A percentile compares a stretch with the other conserved stretches of the same genome.
These are phyloP conservation scores for Dryobotodes eremita DNA, from an alignment of 2,888 invertebrate genomes.

Conservation along the genomic window DNA sequence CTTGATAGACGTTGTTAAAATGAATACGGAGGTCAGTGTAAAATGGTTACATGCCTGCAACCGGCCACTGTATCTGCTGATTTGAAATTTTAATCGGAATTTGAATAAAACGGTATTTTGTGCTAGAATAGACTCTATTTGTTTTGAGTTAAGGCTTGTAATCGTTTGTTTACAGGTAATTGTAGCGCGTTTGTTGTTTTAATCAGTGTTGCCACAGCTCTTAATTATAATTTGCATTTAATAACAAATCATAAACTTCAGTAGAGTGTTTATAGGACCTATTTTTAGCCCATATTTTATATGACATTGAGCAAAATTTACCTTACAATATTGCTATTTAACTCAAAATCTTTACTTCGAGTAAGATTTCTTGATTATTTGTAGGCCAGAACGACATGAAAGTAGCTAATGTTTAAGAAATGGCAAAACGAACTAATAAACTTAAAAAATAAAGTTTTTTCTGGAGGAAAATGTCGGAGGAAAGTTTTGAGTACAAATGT, in stretches of 20 bases:
- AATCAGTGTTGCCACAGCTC: slow-evolving; percentile 31
- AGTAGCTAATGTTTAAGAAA: not conserved
- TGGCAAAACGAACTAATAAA: not conserved
- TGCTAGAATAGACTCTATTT: not conserved
- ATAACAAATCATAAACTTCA: slow-evolving; percentile 24
- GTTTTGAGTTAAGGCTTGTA: accelerated
- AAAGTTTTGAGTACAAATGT: too few relatives aligned
- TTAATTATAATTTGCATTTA: slow-evolving; percentile 36
- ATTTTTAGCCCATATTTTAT: not conserved
- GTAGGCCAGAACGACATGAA: not conserved
- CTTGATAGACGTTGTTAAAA: slow-evolving; percentile 36
- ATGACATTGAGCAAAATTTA: not conserved
- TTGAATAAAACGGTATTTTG: slow-evolving; percentile 28
- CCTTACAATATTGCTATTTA: not conserved
- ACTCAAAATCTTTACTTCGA: not conserved
- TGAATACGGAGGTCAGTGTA: slow-evolving; percentile 55
- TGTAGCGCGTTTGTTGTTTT: slow-evolving; percentile 27
- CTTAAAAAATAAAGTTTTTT: not conserved
- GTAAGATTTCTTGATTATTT: not conserved
- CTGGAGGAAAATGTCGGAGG: too few relatives aligned
- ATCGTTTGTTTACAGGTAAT: slow-evolving; percentile 5
- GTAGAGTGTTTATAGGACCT: not conserved
- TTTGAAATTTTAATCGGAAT: slow-evolving; percentile 63
- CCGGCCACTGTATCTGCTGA: slow-evolving; percentile 63
- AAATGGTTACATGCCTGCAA: slow-evolving; percentile 38